Base-by-base conservation (phyloP, 2,888 invertebrate genomes). In the Gari tellinella region DNA sequence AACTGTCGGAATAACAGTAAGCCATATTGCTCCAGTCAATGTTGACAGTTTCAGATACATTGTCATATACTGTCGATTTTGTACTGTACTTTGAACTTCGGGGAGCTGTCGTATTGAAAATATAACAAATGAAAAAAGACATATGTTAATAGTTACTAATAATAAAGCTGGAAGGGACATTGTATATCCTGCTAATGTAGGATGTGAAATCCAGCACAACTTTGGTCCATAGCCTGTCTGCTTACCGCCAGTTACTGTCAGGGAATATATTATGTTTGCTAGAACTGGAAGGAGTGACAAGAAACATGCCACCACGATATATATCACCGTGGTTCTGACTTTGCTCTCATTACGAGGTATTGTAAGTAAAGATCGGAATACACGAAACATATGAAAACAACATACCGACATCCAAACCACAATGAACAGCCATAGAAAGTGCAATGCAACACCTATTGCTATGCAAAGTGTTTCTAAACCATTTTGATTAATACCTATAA, bases 41-140 rank as follows among this genome's bases (percentile, higher is more conserved):
- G 23, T 43, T 10, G 56, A 56, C 3, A 56, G 25, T 43, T 56
- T 56, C n/a, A 56, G 25, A 26, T 56, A 56, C 23, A 56, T 56
- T 8, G 43, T 23, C 23, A 56, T 43, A 0, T 41, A 43, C 25
- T 56, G 56, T 23, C 56, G 17, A 25, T 56, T 41, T 41, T 43
- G 25, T 23, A 43, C 43, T 40, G 40, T 40, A 14, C 41, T 43
- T 43, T 26, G 12, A 7, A 21, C 23, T 17, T 56, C 7, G 15
- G 23, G 7, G 14, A 23, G 19, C 10, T 19, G 1, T 14, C 56
- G 8, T 21, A 56, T 56, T 23, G 14, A 25, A 17, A n/a, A 23
- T 21, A 43, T 8, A 19, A 43, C 41, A 43, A 41, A 14, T 7
- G 43, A 12, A 23, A 56, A 56, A 12, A 56, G 17, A n/a, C 21